These are phyloP conservation scores for Oscheius sp. DNA, from an alignment of 2,888 invertebrate genomes.

Conservation along the genomic window DNA sequence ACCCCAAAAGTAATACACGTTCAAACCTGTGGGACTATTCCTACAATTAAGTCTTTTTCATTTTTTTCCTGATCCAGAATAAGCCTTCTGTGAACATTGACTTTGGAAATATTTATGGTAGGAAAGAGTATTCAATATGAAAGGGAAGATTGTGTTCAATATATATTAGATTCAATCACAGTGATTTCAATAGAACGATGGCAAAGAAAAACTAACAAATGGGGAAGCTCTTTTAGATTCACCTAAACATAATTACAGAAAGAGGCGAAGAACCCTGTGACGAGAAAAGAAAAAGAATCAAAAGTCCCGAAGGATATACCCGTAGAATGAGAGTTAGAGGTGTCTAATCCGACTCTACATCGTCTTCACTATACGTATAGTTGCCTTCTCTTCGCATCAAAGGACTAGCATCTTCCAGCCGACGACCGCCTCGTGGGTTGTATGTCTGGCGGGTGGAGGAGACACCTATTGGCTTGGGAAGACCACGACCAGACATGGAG, in stretches of 20 bases:
- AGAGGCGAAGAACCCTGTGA: slow-evolving; percentile 12
- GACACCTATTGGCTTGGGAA: neutral
- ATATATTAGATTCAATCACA: slow-evolving; percentile 1
- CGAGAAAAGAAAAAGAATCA: neutral
- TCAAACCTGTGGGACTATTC: too few species aligned
- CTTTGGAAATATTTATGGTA: too few species aligned
- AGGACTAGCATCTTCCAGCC: slow-evolving; percentile 55
- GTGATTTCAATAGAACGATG: neutral
- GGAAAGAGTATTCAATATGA: too few species aligned
- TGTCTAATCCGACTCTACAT: slow-evolving; percentile 15
- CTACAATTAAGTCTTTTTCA: too few species aligned
- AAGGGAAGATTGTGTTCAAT: too few species aligned
- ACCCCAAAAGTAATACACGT: too few species aligned
- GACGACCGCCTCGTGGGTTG: slow-evolving; percentile 24
- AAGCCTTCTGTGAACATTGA: too few species aligned
- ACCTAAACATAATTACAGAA: slow-evolving; percentile 2
- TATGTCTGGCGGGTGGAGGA: slow-evolving; percentile 22
- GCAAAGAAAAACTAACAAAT: neutral
- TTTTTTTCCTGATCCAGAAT: too few species aligned
- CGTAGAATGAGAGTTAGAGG: slow-evolving; percentile 2
- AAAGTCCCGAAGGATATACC: neutral
- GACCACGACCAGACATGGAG: slow-evolving; percentile 43
- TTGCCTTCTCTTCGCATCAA: slow-evolving; percentile 55
- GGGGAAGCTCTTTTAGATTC: slow-evolving; percentile 14
- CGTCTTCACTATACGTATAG: slow-evolving; percentile 55